These are phyloP conservation scores for Equus przewalskii DNA, from an alignment of 2,113 vertebrate genomes.

Conservation along the genomic window DNA sequence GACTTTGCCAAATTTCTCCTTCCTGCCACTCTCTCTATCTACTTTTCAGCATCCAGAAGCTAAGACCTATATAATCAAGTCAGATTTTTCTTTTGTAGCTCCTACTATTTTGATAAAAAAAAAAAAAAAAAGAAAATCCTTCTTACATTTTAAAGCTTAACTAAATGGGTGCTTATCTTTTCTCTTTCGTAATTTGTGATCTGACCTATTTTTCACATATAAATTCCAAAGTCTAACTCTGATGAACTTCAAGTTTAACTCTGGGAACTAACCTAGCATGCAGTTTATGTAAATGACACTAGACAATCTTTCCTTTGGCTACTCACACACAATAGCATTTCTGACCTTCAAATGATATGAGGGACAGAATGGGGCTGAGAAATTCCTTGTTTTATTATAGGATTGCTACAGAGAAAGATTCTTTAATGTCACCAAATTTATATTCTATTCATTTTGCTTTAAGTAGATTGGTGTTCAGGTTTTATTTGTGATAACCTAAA, in stretches of 20 bases:
- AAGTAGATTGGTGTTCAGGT: not conserved
- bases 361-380: not conserved
- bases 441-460: not conserved
- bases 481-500: conserved; percentile 15
- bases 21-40: not conserved
- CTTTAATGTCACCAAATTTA: not conserved
- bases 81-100: conserved; percentile 19
- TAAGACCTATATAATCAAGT: not conserved
- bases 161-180: conserved; percentile 11
- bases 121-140: not conserved
- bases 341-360: not conserved
- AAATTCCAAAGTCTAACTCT: conserved; percentile 54
- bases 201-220: conserved; percentile 29
- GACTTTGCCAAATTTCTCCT: not conserved
- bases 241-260: conserved; percentile 29
- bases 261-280: conserved; percentile 27
- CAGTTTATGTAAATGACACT: conserved; percentile 17
- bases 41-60: not conserved
- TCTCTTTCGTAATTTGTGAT: conserved; percentile 1
- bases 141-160: conserved; percentile 27
- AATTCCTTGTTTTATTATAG: conserved; percentile 41
- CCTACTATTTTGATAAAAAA: not conserved
- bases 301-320: conserved; percentile 17
- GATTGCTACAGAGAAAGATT: not conserved
- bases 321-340: not conserved